Percentiles rank a stretch among this genome's conserved stretches.
These are phyloP conservation scores for Anthonomus grandis DNA, from an alignment of 1,140 invertebrate genomes.

Conservation along the genomic window DNA sequence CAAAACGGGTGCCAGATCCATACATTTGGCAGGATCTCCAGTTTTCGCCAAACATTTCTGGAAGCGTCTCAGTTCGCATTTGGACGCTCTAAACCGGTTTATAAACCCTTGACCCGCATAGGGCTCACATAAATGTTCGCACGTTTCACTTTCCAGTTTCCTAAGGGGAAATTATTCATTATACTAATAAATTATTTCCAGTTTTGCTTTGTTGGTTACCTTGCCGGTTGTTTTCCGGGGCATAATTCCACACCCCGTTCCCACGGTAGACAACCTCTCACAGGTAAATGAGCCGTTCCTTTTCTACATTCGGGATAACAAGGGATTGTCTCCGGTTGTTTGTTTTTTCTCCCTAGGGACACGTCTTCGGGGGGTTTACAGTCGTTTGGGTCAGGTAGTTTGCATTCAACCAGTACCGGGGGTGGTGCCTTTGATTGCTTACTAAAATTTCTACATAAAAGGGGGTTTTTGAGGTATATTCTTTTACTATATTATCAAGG, in stretches of 20 bases:
- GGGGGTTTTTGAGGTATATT: too few relatives aligned
- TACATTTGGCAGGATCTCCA: slow-evolving; percentile 13
- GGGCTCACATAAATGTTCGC: slow-evolving; percentile 22
- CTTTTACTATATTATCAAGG: too few relatives aligned
- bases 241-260: slow-evolving; percentile 15
- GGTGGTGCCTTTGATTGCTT: neutral
- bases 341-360: neutral
- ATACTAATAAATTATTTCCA: neutral
- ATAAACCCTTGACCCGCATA: slow-evolving; percentile 18
- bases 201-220: slow-evolving; percentile 3
- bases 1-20: slow-evolving; percentile 1
- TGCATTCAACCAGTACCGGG: neutral
- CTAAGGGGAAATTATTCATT: slow-evolving; percentile 3
- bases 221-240: slow-evolving; percentile 2
- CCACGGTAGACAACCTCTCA: slow-evolving; percentile 25
- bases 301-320: slow-evolving; percentile 10
- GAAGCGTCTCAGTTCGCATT: slow-evolving; percentile 20
- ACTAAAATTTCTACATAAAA: slow-evolving; percentile 2
- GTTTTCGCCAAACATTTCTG: slow-evolving; percentile 14
- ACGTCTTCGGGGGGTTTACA: neutral
- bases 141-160: slow-evolving; percentile 7
- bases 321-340: neutral
- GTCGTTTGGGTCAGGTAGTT: neutral
- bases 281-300: slow-evolving; percentile 4
- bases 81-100: slow-evolving; percentile 13